Evolutionary conservation across 2,113 vertebrate genomes (phyloP).

Genomic region (Vicugna pacos): DNA sequence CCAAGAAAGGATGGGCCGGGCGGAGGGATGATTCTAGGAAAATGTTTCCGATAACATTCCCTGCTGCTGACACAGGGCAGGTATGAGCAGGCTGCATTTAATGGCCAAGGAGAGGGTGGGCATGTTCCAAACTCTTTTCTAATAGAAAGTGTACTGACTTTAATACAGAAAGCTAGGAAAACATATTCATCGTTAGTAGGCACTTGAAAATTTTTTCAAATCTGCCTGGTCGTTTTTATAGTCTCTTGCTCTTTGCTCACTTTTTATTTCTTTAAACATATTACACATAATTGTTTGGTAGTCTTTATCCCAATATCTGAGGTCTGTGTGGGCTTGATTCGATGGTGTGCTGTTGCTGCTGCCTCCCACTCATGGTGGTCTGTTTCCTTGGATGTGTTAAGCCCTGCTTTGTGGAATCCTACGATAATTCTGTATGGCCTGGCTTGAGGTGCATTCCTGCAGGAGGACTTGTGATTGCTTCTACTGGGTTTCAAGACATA

Average conservation of each 20-base stretch:
- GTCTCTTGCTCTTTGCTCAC: not conserved
- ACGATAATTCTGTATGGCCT: not conserved
- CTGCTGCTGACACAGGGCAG: not conserved
- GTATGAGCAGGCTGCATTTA: not conserved
- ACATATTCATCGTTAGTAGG: not conserved
- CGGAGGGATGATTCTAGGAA: not conserved
- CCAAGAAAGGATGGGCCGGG: not conserved
- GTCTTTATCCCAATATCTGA: not conserved
- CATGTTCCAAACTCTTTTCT: not conserved
- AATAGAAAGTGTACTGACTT: not conserved
- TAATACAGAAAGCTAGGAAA: not conserved
- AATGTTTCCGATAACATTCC: not conserved
- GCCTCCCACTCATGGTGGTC: accelerated
- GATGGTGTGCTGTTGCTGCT: not conserved
- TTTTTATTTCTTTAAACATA: constrained; percentile 1
- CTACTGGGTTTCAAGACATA: not conserved
- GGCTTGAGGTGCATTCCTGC: not conserved
- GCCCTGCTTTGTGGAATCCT: not conserved
- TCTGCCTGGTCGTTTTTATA: not conserved
- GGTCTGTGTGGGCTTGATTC: not conserved
- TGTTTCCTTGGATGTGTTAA: not conserved
- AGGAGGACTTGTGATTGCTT: not conserved
- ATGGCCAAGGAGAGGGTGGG: not conserved
- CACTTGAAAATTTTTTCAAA: not conserved
- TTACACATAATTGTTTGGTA: not conserved